Evolutionary conservation across 2,888 invertebrate species (phyloP).

Genomic region (Ethmia dodecea): DNA sequence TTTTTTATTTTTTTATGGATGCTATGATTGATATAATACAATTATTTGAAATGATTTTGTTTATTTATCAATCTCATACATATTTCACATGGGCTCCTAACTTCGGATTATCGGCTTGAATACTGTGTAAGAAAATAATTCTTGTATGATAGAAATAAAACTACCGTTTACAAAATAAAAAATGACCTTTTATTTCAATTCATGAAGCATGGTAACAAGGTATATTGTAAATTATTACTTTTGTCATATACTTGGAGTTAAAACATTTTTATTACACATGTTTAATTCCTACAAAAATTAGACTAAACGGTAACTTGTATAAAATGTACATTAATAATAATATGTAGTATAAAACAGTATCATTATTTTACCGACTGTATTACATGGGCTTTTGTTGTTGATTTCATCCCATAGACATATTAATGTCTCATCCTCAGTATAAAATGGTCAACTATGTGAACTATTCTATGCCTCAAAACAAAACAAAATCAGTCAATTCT

Average conservation of each 20-base stretch:
- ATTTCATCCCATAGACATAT: too few relatives aligned
- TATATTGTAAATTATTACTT: slow-evolving; percentile 67
- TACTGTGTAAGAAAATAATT: too few relatives aligned
- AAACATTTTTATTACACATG: slow-evolving; percentile 64
- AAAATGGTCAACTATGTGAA: slow-evolving; percentile 58
- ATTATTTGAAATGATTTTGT: too few relatives aligned
- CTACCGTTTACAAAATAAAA: slow-evolving; percentile 67
- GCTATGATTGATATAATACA: too few relatives aligned
- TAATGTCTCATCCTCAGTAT: slow-evolving; percentile 56
- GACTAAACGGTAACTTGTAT: slow-evolving; percentile 75
- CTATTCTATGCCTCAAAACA: slow-evolving; percentile 64
- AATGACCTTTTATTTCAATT: slow-evolving; percentile 76
- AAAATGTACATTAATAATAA: slow-evolving; percentile 67
- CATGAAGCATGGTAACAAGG: slow-evolving; percentile 76
- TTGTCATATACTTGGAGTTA: slow-evolving; percentile 61
- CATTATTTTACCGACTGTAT: slow-evolving; percentile 43
- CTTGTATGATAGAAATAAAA: too few relatives aligned
- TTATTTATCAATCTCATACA: too few relatives aligned
- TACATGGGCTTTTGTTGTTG: slow-evolving; percentile 56
- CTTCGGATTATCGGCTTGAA: too few relatives aligned
- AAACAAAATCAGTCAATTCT: slow-evolving; percentile 41
- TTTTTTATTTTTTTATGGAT: too few relatives aligned
- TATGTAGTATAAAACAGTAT: slow-evolving; percentile 68
- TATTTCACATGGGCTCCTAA: too few relatives aligned
- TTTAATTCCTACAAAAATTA: slow-evolving; percentile 69